Conservation (phyloP, 2,113 vertebrate genomes). For the Gymnobelideus leadbeateri region DNA sequence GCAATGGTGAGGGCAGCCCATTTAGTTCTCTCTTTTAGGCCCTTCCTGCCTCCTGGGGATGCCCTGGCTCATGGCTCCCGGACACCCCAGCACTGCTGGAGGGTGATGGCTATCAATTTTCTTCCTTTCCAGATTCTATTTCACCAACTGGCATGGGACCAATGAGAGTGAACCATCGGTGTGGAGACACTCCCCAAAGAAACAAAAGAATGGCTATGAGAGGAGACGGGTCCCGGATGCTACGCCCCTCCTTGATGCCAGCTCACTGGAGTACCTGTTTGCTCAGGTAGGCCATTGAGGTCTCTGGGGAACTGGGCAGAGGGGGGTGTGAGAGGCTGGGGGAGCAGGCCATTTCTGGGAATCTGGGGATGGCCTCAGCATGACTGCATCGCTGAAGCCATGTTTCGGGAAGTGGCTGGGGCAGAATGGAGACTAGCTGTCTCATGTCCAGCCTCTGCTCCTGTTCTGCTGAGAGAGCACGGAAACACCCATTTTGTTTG, state of each 20-base stretch:
- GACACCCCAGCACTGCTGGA: neutral
- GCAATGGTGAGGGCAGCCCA: neutral
- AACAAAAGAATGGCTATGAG: constrained; percentile 86
- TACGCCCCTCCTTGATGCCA: constrained; percentile 92
- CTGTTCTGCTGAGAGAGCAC: neutral
- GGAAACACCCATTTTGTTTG: neutral
- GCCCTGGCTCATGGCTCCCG: neutral
- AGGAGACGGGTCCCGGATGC: constrained; percentile 89
- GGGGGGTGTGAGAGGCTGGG: neutral
- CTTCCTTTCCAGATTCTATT: constrained; percentile 91
- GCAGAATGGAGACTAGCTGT: neutral
- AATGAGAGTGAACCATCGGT: constrained; percentile 93
- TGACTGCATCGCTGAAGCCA: neutral
- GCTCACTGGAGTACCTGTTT: constrained; percentile 95
- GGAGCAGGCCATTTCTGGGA: neutral
- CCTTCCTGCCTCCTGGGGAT: neutral
- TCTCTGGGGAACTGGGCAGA: neutral
- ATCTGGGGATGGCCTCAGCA: fast-evolving
- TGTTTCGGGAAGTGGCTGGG: neutral
- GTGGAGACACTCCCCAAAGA: constrained; percentile 94
- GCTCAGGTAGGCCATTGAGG: constrained; percentile 88
- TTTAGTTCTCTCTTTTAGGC: neutral
- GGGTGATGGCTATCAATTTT: neutral
- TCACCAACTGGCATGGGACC: constrained; percentile 97
- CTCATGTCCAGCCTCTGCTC: neutral